Evolutionary conservation across 2,113 vertebrate species (phyloP).

Genomic region (Uria lomvia): DNA sequence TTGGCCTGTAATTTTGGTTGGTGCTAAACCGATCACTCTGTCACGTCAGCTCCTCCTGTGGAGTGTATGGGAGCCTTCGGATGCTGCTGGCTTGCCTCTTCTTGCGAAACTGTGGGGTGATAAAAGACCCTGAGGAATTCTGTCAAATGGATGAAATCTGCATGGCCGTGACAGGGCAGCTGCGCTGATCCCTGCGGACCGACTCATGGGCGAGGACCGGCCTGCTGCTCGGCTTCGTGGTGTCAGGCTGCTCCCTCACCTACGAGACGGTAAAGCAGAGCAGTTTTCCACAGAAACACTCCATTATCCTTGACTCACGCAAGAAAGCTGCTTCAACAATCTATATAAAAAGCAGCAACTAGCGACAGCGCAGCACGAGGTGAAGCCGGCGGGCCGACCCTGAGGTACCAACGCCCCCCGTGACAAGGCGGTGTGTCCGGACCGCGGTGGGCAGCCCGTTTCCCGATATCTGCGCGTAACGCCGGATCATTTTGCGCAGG

Average conservation of each 20-base stretch:
- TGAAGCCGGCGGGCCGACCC: too few relatives aligned
- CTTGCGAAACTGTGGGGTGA: neutral
- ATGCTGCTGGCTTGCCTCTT: too few relatives aligned
- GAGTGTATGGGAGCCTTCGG: neutral
- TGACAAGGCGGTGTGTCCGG: too few relatives aligned
- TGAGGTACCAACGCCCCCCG: too few relatives aligned
- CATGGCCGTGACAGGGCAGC: neutral
- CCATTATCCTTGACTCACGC: rapidly evolving
- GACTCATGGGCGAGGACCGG: rapidly evolving
- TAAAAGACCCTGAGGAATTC: too few relatives aligned
- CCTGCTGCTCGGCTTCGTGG: neutral
- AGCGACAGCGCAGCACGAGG: neutral
- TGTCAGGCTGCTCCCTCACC: neutral
- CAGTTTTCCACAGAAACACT: neutral
- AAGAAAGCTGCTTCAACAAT: neutral
- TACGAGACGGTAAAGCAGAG: rapidly evolving
- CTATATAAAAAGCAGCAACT: too few relatives aligned
- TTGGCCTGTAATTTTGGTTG: neutral
- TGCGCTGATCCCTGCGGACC: too few relatives aligned
- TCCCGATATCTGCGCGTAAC: neutral
- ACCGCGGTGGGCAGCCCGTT: neutral
- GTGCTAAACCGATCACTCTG: rapidly evolving
- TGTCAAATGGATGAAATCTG: neutral
- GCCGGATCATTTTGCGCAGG: too few relatives aligned
- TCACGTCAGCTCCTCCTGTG: neutral